Base-by-base conservation (phyloP, 1,140 invertebrate species). In the Panulirus ornatus region DNA sequence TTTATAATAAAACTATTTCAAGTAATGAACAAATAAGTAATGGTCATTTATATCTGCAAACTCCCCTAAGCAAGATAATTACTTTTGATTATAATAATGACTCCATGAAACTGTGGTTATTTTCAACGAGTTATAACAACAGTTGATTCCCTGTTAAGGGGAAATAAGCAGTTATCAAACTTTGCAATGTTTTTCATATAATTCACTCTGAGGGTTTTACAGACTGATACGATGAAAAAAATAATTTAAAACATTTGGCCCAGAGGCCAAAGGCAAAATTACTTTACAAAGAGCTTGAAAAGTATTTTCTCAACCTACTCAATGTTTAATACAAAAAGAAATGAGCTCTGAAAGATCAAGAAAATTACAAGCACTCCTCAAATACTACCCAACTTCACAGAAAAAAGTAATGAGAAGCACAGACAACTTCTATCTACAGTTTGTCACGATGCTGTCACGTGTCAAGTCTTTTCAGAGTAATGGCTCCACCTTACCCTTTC, bases 391-490 rank as follows among this genome's bases (percentile, higher is more conserved):
- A 66, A 66, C 44, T 82, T 34, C 34, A 82, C 36, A 54, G 14
- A 58, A 63, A 58, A 30, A 36, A 38, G 63, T 27, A 40, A 70
- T 84, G 38, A 85, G 70, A 30, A 54, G 84, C 71, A 76, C 82
- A 84, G 44, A 42, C 82, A 86, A 86, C 66, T 75, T 63, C 34
- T 30, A 86, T 30, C 84, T 71, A 58, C 79, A 82, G 22, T 54
- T 54, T 78, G 73, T 78, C 83, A 84, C 51, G 73, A 86, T 86
- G 84, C 84, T 78, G 84, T 86, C 84, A 40, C 75, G 38, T 58
- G 84, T 86, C 84, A 78, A 36, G 84, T 86, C 84, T n/a, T 58
- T 86, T 76, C 40, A 86, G 75, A 86, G 84, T 82, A 54, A 76
- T 58, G 84, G 73, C 73, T 76, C 44, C 40, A 73, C 73, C 84